Base-by-base conservation (phyloP, 2,113 vertebrate genomes). In the Galbula dea region DNA sequence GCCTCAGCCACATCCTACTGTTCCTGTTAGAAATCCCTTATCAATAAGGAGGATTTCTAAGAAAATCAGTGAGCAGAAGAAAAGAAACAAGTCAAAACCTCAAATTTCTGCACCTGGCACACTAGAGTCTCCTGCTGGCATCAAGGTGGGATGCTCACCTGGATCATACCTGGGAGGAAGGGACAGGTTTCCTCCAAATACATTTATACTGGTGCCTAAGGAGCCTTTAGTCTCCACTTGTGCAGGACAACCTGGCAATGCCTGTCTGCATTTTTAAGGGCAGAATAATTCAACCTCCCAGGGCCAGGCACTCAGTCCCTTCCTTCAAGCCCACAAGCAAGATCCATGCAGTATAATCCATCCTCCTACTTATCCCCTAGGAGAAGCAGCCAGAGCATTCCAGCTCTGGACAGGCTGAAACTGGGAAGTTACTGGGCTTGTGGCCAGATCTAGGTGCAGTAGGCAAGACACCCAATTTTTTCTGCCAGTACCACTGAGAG, bases 361-460 rank as follows among this genome's bases (percentile, higher is more conserved):
- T 12, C 43, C 36, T 75, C 45, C 34, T 54, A 43, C 3, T 71
- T 10, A 34, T 22, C 27, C 39, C 5, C 11, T 2, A 4, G 6
- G 7, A 74, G n/a, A 58, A 32, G 15, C 45, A 68, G 11, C 48
- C 0, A 1, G 30, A 68, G 6, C 36, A 73, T 18, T 55, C 19
- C 5, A 2, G 19, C 36, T 74, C 5, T 0, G 1, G 18, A 55
- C 17, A 75, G 12, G 41, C 11, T 1, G 0, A 75, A 79, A 24
- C 17, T 18, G n/a, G 57, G 30, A 59, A 36, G 13, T n/a, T 20
- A 8, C 14, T 11, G 22, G 12, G 21, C 32, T 69, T 23, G n/a
- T 3, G 20, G 55, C 11, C 22, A 37, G 23, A 59, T 11, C 61
- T 45, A 49, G 6, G 41, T 49, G 27, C 4, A 8, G 58, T 29